A percentile compares a stretch with the other conserved stretches of the same genome.
phyloP scores from a whole-genome alignment of 2,888 invertebrate genomes.

The Orthosia gothica region DNA sequence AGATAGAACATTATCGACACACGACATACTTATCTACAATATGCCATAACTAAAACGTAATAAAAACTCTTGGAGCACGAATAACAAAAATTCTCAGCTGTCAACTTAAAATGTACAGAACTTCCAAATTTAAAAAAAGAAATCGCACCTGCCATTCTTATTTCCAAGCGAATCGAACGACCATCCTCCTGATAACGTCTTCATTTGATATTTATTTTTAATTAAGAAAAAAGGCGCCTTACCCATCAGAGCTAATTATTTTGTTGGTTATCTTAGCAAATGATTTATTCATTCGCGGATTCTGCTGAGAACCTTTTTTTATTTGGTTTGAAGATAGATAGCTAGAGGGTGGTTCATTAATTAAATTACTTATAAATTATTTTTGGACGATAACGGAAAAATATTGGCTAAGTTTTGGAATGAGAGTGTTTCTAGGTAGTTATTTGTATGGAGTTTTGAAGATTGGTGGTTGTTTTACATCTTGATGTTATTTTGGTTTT shows the following conservation, averaged over 20 bases:
- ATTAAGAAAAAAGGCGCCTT: conserved; percentile 85
- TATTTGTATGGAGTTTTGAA: background rate
- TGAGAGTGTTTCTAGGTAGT: conserved; percentile 5
- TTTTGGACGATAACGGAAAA: conserved; percentile 69
- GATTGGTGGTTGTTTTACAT: background rate
- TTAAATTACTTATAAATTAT: conserved; percentile 79
- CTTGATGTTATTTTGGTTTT: too few species aligned
- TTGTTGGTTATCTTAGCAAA: conserved; percentile 86
- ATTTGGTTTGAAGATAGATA: conserved; percentile 77
- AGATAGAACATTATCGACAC: too few species aligned
- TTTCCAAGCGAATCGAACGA: conserved; percentile 66
- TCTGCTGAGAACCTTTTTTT: conserved; percentile 73
- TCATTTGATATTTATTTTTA: conserved; percentile 91
- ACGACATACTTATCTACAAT: too few species aligned
- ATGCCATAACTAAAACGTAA: background rate
- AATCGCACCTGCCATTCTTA: conserved; percentile 25
- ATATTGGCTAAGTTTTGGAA: conserved; percentile 66
- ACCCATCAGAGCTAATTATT: conserved; percentile 85
- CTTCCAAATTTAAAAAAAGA: background rate
- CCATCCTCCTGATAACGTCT: conserved; percentile 76
- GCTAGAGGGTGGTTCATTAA: conserved; percentile 76
- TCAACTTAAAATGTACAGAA: conserved; percentile 37
- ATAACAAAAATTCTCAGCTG: background rate
- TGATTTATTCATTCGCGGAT: conserved; percentile 84
- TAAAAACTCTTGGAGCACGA: background rate